phyloP scores from a whole-genome alignment of 2,797 vertebrate species.

The Neopelma chrysocephalum region DNA sequence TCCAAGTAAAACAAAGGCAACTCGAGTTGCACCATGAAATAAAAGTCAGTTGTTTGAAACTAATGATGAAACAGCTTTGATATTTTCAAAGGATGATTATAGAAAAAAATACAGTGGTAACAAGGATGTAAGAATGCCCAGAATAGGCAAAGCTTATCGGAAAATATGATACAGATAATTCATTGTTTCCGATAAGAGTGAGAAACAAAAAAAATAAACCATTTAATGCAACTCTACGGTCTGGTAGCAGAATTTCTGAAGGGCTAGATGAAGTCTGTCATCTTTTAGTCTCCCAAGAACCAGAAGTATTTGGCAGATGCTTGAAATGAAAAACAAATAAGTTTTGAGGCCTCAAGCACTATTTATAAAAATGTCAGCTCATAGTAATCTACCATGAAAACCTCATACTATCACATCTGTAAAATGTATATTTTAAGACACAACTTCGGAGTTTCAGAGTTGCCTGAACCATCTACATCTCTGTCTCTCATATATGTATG shows the following conservation, averaged over 20 bases:
- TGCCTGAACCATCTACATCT: background rate
- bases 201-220: background rate
- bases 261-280: background rate
- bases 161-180: background rate
- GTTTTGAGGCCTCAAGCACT: background rate
- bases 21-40: background rate
- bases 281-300: background rate
- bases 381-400: background rate
- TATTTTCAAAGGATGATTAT: background rate
- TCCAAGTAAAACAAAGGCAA: background rate
- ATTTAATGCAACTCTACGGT: background rate
- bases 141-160: background rate
- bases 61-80: background rate
- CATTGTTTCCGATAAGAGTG: background rate
- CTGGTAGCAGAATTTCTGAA: background rate
- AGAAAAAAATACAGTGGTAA: background rate
- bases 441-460: background rate
- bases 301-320: constrained; percentile 29
- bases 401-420: background rate
- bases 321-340: background rate
- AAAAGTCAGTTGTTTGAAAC: background rate
- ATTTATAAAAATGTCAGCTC: background rate
- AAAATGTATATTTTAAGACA: background rate
- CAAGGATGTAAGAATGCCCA: background rate
- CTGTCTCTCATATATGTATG: background rate